Evolutionary conservation across 2,888 invertebrate species (phyloP).

Genomic region (Agrochola circellaris): DNA sequence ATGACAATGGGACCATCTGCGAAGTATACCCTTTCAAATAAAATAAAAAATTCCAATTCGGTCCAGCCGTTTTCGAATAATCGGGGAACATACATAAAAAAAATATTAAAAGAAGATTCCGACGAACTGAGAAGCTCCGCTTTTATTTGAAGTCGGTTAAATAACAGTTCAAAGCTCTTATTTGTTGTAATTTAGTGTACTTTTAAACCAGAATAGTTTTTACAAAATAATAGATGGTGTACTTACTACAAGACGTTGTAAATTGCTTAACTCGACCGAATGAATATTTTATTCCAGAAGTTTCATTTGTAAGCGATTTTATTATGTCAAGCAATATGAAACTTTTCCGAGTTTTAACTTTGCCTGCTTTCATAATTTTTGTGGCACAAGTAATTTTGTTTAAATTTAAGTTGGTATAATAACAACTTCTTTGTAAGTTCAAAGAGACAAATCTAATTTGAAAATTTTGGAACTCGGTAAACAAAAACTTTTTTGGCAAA

Average conservation of each 20-base stretch:
- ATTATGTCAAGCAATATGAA: conserved; percentile 5
- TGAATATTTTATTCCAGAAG: neutral
- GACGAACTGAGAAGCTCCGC: no score
- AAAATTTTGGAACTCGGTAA: neutral
- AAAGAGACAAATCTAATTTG: neutral
- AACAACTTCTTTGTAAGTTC: conserved; percentile 1
- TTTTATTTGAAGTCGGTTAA: no score
- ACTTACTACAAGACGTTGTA: neutral
- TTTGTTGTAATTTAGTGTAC: no score
- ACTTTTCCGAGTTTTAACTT: conserved; percentile 15
- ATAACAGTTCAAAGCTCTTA: no score
- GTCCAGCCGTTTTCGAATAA: no score
- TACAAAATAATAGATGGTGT: neutral
- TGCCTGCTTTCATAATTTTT: neutral
- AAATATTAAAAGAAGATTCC: no score
- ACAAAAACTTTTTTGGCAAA: neutral
- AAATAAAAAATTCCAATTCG: no score
- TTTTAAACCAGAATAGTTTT: neutral
- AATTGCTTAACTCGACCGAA: neutral
- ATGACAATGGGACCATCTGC: no score
- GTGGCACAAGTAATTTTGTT: no score
- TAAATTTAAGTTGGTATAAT: neutral
- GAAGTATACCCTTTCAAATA: no score
- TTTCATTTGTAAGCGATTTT: conserved; percentile 16
- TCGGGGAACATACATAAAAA: no score